phyloP scores from a whole-genome alignment of 2,888 invertebrate genomes.

The Drosophila ustulata region DNA sequence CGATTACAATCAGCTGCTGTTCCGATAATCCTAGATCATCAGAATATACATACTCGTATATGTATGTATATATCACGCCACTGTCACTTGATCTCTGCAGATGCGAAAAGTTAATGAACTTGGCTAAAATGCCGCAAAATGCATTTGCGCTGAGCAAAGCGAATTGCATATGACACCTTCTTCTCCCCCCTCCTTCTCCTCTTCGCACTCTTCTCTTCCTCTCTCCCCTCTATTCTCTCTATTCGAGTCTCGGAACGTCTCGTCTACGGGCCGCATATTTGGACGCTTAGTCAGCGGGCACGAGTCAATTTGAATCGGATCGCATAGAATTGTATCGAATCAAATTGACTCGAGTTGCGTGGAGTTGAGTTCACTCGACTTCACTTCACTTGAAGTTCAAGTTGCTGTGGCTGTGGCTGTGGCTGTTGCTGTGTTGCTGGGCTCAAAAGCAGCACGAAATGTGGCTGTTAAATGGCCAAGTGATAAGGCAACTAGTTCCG shows the following conservation, averaged over 20 bases:
- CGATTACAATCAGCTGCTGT: conserved; percentile 29
- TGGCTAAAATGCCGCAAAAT: conserved; percentile 15
- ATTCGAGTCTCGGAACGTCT: conserved; percentile 21
- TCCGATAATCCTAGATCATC: conserved; percentile 6
- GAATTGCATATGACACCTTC: conserved; percentile 46
- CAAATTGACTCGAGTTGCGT: not conserved
- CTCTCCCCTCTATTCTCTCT: not conserved
- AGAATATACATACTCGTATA: no score
- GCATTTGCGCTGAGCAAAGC: conserved; percentile 34
- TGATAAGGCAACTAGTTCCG: conserved; percentile 69
- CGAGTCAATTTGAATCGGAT: conserved; percentile 6
- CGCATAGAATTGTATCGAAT: not conserved
- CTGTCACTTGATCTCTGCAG: conserved; percentile 22
- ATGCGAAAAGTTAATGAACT: conserved; percentile 52
- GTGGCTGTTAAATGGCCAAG: conserved; percentile 40
- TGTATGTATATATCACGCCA: conserved; percentile 8
- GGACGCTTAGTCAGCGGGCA: conserved; percentile 48
- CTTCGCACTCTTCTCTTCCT: not conserved
- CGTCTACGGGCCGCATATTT: conserved; percentile 32
- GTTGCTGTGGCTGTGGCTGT: not conserved
- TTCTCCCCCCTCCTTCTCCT: not conserved
- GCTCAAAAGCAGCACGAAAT: conserved; percentile 4
- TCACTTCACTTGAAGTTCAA: conserved; percentile 2
- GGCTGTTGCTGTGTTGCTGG: no score
- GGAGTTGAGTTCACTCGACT: not conserved